Percentiles rank a stretch among this genome's conserved stretches.
Conservation (phyloP, 2,797 vertebrate species). For the Ctenochaetus hawaiiensis region DNA sequence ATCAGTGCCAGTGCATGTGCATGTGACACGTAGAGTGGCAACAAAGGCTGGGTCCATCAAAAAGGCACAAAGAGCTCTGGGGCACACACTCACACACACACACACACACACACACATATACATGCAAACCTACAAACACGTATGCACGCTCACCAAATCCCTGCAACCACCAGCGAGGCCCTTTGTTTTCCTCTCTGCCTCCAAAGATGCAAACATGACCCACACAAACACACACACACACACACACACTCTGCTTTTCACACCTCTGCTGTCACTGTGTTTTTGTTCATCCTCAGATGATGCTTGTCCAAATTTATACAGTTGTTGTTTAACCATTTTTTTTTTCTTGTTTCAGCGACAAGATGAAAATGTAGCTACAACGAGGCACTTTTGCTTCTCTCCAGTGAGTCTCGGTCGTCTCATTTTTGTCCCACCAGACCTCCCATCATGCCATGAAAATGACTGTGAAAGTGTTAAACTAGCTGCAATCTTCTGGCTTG, state of each 20-base stretch:
- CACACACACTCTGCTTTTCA: neutral
- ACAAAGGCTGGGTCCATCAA: constrained; percentile 79
- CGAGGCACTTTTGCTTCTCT: neutral
- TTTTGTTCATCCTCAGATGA: neutral
- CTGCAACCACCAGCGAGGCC: constrained; percentile 27
- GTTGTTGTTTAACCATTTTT: neutral
- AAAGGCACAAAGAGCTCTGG: constrained; percentile 75
- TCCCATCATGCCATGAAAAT: constrained; percentile 15
- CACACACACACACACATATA: constrained; percentile 26
- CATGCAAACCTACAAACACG: constrained; percentile 21
- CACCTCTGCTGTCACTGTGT: constrained; percentile 17
- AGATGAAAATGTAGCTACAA: neutral
- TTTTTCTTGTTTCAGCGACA: neutral
- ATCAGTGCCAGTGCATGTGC: constrained; percentile 31
- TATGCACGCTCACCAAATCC: constrained; percentile 32
- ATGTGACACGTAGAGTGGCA: constrained; percentile 67
- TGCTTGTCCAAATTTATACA: neutral
- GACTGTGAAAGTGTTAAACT: constrained; percentile 47
- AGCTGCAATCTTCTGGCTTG: constrained; percentile 47
- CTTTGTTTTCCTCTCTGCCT: constrained; percentile 45
- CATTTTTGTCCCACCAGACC: neutral
- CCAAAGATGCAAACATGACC: constrained; percentile 19
- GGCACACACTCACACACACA: constrained; percentile 26
- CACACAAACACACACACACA: constrained; percentile 1
- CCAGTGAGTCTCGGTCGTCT: neutral